Percentiles rank a stretch among this genome's conserved stretches.
These are phyloP conservation scores for Eledone cirrhosa DNA, from an alignment of 2,888 invertebrate species.

Conservation along the genomic window DNA sequence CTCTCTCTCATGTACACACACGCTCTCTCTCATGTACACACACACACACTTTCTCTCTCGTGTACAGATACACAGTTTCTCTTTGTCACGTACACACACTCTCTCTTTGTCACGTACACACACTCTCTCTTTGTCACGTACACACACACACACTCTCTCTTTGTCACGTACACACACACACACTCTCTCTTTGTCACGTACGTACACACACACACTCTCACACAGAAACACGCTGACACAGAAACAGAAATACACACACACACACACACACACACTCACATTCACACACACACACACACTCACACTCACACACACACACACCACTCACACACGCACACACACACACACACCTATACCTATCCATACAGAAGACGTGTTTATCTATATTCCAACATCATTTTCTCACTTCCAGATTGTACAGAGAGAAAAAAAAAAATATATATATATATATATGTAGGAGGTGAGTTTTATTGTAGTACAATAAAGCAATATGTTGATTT, in stretches of 20 bases:
- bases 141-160: too few species aligned
- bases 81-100: too few species aligned
- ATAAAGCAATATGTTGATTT: too few species aligned
- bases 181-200: background rate
- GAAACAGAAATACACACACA: background rate
- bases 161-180: too few species aligned
- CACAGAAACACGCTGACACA: background rate
- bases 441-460: too few species aligned
- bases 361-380: background rate
- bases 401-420: too few species aligned
- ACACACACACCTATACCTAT: too few species aligned
- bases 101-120: background rate
- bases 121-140: background rate
- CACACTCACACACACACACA: background rate
- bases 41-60: slow-evolving; percentile 30
- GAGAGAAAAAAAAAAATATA: too few species aligned
- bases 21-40: slow-evolving; percentile 10
- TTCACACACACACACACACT: background rate
- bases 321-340: background rate
- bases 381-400: too few species aligned
- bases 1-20: background rate
- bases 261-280: background rate
- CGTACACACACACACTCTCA: background rate
- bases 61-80: background rate
- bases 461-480: too few species aligned